Evolutionary conservation across 2,113 vertebrate genomes (phyloP).

Genomic region (Scolopax mira): DNA sequence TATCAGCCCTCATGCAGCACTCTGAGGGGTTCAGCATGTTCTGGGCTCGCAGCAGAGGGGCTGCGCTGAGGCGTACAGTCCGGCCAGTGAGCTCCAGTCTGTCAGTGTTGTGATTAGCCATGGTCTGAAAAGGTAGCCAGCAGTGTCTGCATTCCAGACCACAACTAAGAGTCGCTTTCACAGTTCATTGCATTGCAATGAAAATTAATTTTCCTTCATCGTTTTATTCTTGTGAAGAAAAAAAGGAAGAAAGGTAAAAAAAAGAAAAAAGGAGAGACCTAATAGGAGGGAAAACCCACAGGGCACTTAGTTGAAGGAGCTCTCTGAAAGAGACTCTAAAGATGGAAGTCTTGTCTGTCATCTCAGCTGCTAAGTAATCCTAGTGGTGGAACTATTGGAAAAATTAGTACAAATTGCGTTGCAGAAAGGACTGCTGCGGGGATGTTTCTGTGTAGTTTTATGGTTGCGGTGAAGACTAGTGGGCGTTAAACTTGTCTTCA

Average conservation of each 20-base stretch:
- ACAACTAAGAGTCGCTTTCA: constrained; percentile 53
- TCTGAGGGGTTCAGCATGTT: not conserved
- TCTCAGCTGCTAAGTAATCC: constrained; percentile 33
- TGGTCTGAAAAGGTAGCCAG: constrained; percentile 58
- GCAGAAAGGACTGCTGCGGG: not conserved
- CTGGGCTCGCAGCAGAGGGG: not conserved
- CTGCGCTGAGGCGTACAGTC: not conserved
- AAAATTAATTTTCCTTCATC: constrained; percentile 65
- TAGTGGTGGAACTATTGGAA: constrained; percentile 15
- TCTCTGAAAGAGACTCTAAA: constrained; percentile 33
- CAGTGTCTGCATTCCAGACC: constrained; percentile 59
- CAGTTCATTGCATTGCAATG: constrained; percentile 53
- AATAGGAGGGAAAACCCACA: constrained; percentile 19
- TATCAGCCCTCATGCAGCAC: not conserved
- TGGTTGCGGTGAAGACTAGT: not conserved
- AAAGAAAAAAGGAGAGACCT: not conserved
- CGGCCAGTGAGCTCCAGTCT: constrained; percentile 44
- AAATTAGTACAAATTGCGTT: constrained; percentile 6
- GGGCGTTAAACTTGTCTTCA: constrained; percentile 16
- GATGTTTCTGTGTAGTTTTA: constrained; percentile 30
- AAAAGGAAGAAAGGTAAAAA: rapidly evolving
- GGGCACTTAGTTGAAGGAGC: constrained; percentile 24
- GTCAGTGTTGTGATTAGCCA: constrained; percentile 64
- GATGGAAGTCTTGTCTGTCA: constrained; percentile 59
- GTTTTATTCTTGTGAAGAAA: not conserved